Evolutionary conservation across 2,113 vertebrate species (phyloP).

Genomic region (Artemisiospiza belli): DNA sequence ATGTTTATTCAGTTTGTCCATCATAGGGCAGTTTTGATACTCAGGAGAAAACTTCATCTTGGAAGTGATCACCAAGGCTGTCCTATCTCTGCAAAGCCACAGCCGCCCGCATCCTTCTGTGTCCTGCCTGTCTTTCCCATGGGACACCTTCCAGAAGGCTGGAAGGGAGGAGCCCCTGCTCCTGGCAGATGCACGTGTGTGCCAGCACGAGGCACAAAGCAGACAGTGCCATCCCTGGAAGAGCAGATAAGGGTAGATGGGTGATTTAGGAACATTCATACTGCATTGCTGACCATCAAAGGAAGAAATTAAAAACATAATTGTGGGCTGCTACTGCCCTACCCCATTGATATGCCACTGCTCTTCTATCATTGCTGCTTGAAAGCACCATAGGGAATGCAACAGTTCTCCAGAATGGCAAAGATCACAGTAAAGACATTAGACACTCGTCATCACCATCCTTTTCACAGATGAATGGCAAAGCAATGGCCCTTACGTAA

Average conservation of each 20-base stretch:
- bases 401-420: background rate
- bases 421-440: background rate
- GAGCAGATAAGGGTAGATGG: background rate
- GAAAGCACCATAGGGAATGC: rapidly evolving
- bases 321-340: background rate
- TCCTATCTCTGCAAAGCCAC: background rate
- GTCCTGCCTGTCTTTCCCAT: background rate
- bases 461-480: background rate
- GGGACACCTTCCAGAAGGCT: background rate
- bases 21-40: background rate
- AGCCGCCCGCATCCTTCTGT: rapidly evolving
- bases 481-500: background rate
- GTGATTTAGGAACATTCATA: background rate
- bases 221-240: background rate
- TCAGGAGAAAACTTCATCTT: background rate
- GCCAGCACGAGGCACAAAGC: background rate
- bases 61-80: background rate
- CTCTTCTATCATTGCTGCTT: background rate
- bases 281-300: background rate
- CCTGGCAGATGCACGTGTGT: rapidly evolving
- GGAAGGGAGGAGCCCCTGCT: background rate
- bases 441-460: background rate
- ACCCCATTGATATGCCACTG: background rate
- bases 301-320: background rate
- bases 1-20: background rate